Base-by-base conservation (phyloP, 1,140 invertebrate species). In the Bombus waltoni region DNA sequence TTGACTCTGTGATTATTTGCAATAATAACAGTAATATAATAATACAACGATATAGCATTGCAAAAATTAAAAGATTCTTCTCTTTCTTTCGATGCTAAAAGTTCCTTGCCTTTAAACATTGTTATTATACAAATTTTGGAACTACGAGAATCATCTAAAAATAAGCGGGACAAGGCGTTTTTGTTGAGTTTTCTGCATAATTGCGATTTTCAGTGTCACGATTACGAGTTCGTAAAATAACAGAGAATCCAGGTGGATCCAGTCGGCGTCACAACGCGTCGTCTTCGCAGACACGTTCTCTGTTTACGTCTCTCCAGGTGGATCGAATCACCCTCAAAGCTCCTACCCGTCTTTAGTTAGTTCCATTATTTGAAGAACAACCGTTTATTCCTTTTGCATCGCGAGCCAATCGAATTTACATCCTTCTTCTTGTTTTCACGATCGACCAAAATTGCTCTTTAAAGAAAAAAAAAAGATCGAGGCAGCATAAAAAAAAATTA, bases 301-400 rank as follows among this genome's bases (percentile, higher is more conserved):
- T 94, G 93, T 94, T 94, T 94, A 94, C 88, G 91, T 93, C 90
- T 91, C 32, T 85, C 92, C 94, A 94, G 94, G 93, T 94, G 94
- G 93, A 93, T 73, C 84, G 80, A 91, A 93, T 94, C 94, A 94
- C 89, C 88, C 79, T 86, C 71, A 71, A 87, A 86, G 85, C 85
- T 85, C 73, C 74, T 81, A 75, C 73, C 83, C 79, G 86, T 66
- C 86, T 84, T 86, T 32, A 90, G 75, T 91, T 91, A 82, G 88
- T 90, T 89, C 76, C 77, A 74, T 88, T 90, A 85, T 91, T 91
- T 85, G 80, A 84, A 90, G 82, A 91, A 74, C 68, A 42, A 47
- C 57, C 59, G 79, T 53, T 74, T 65, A 77, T 81, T 80, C 76
- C 38, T 74, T 47, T 28, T 22, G 13, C 65, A 10, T 70, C 59